Evolutionary conservation across 1,140 invertebrate genomes (phyloP).

Genomic region (Eumeta japonica): DNA sequence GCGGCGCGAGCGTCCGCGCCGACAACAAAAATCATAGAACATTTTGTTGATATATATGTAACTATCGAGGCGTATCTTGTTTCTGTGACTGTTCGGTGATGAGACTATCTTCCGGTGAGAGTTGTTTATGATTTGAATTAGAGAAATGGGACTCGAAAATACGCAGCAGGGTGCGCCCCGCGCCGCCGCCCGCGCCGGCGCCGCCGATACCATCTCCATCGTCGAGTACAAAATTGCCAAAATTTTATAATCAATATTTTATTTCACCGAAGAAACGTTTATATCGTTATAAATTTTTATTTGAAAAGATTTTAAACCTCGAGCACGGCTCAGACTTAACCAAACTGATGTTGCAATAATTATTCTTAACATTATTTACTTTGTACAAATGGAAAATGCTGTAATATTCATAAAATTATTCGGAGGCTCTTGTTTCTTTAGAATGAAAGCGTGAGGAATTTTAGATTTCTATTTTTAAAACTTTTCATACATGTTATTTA

Average conservation of each 20-base stretch:
- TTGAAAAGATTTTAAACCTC: slow-evolving; percentile 1
- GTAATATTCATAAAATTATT: slow-evolving; percentile 1
- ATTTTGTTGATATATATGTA: slow-evolving; percentile 51
- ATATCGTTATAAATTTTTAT: slow-evolving; percentile 9
- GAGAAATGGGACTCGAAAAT: slow-evolving; percentile 1
- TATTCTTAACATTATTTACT: not conserved
- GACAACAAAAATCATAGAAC: slow-evolving; percentile 35
- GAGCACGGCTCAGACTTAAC: too few species aligned
- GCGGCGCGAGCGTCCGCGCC: slow-evolving; percentile 11
- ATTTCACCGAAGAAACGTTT: slow-evolving; percentile 10
- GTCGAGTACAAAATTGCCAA: slow-evolving; percentile 56
- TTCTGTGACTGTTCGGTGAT: slow-evolving; percentile 34
- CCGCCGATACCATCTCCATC: slow-evolving; percentile 18
- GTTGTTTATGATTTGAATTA: not conserved
- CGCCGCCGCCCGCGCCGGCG: slow-evolving; percentile 20
- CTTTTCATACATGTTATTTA: too few species aligned
- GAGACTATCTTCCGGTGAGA: slow-evolving; percentile 1
- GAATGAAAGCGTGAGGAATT: too few species aligned
- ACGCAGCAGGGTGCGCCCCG: slow-evolving; percentile 20
- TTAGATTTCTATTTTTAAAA: too few species aligned
- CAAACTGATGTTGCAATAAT: too few species aligned
- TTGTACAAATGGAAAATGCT: not conserved
- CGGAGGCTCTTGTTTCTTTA: slow-evolving; percentile 16
- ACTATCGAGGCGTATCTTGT: slow-evolving; percentile 43
- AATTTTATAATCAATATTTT: slow-evolving; percentile 33